These are phyloP conservation scores for Orchesella cincta DNA, from an alignment of 1,140 invertebrate species.

Conservation along the genomic window DNA sequence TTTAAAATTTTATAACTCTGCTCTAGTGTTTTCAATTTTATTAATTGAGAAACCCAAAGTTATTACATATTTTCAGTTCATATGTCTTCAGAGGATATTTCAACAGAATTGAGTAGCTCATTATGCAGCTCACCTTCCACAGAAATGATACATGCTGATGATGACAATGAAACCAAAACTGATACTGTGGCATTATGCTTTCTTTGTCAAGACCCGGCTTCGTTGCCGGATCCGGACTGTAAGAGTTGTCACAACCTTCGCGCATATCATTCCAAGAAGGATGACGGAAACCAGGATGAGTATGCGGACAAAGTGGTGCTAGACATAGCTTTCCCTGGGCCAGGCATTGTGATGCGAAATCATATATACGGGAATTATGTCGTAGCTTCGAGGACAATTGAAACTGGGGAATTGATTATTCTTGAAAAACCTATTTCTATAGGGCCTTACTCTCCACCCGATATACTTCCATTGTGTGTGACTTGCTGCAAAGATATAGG, in stretches of 20 bases:
- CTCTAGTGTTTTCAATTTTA: too few species aligned
- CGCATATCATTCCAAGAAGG: not conserved
- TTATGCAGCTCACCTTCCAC: too few species aligned
- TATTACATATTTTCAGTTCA: too few species aligned
- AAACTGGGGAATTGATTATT: slow-evolving; percentile 40
- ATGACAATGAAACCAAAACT: not conserved
- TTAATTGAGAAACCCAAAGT: too few species aligned
- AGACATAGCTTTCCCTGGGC: slow-evolving; percentile 25
- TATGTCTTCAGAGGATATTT: too few species aligned
- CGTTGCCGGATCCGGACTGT: not conserved
- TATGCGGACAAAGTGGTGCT: not conserved
- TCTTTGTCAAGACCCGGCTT: not conserved
- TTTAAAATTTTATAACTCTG: too few species aligned
- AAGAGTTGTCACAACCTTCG: not conserved
- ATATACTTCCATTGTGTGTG: slow-evolving; percentile 37
- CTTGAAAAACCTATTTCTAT: slow-evolving; percentile 22
- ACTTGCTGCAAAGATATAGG: slow-evolving; percentile 40
- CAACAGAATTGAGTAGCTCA: too few species aligned
- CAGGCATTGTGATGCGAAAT: slow-evolving; percentile 26
- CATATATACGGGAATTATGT: slow-evolving; percentile 41
- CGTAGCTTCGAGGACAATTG: slow-evolving; percentile 38
- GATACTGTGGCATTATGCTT: not conserved
- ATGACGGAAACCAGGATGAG: too few species aligned
- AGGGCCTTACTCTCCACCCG: slow-evolving; percentile 28
- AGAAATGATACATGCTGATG: too few species aligned